Evolutionary conservation across 2,797 vertebrate genomes (phyloP).

Genomic region (Poecilia gillii): DNA sequence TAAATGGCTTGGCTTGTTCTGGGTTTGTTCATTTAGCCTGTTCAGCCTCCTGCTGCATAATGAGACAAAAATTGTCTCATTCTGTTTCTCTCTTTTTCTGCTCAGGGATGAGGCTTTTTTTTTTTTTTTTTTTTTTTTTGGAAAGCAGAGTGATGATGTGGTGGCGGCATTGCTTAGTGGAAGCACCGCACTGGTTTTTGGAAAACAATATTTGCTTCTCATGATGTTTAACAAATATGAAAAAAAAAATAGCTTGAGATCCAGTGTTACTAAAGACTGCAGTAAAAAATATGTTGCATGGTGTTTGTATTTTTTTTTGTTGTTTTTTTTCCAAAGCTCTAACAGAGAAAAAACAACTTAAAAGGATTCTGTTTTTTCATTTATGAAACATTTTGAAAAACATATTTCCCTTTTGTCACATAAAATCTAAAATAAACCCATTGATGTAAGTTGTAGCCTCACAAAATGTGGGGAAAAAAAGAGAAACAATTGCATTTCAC

Average conservation of each 20-base stretch:
- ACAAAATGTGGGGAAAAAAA: not conserved
- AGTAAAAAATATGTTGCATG: not conserved
- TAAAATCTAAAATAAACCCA: not conserved
- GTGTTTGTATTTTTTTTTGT: not conserved
- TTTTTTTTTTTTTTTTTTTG: conserved; percentile 22
- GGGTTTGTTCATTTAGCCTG: conserved; percentile 57
- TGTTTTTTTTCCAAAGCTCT: not conserved
- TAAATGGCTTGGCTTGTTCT: conserved; percentile 63
- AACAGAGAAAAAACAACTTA: not conserved
- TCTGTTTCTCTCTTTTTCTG: conserved; percentile 21
- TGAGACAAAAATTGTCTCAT: conserved; percentile 56
- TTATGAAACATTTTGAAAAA: not conserved
- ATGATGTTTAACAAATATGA: not conserved
- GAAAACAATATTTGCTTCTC: not conserved
- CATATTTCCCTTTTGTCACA: not conserved
- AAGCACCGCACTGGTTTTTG: conserved; percentile 36
- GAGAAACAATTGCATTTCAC: not conserved
- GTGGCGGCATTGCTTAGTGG: conserved; percentile 24
- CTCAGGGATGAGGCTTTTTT: conserved; percentile 36
- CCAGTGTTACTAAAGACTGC: not conserved
- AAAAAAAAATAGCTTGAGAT: not conserved
- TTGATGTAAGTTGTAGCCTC: not conserved
- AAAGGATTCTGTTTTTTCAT: too few species aligned
- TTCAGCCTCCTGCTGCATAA: conserved; percentile 63
- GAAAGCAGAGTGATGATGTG: conserved; percentile 34